A percentile compares a stretch with the other conserved stretches of the same genome.
Conservation (phyloP, 2,113 vertebrate genomes). For the Leptobrachium ailaonicum region DNA sequence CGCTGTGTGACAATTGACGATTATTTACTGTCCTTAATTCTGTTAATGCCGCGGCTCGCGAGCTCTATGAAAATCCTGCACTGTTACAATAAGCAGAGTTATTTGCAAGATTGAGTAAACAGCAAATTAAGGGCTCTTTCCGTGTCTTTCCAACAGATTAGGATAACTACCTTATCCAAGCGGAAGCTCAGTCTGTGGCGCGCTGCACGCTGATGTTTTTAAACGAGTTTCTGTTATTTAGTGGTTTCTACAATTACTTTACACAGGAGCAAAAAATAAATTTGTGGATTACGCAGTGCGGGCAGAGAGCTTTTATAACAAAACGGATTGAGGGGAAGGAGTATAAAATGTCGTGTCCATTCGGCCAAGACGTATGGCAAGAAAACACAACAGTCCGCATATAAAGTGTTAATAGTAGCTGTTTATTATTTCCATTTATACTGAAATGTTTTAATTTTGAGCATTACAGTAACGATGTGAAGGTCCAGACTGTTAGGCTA, state of each 20-base stretch:
- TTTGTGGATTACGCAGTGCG: slow-evolving; percentile 37
- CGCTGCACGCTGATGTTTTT: slow-evolving; percentile 44
- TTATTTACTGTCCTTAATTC: slow-evolving; percentile 70
- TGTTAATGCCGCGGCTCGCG: slow-evolving; percentile 54
- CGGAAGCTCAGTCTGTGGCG: slow-evolving; percentile 34
- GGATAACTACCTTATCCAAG: slow-evolving; percentile 39
- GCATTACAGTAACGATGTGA: no score
- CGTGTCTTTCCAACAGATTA: slow-evolving; percentile 36
- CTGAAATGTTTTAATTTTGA: no score
- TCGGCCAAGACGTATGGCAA: slow-evolving; percentile 10
- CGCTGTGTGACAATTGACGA: slow-evolving; percentile 58
- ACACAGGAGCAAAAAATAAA: slow-evolving; percentile 32
- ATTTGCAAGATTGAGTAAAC: slow-evolving; percentile 48
- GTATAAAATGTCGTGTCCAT: slow-evolving; percentile 16
- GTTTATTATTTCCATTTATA: no score
- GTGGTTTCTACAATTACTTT: slow-evolving; percentile 47
- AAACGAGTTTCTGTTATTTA: slow-evolving; percentile 49
- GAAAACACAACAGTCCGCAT: no score
- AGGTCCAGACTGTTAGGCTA: no score
- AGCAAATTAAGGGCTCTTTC: slow-evolving; percentile 42
- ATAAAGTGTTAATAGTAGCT: no score
- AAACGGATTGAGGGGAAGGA: background rate
- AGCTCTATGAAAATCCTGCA: slow-evolving; percentile 50
- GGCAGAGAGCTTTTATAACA: slow-evolving; percentile 20
- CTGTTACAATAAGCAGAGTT: slow-evolving; percentile 48